Evolutionary conservation across 2,113 vertebrate species (phyloP).

Genomic region (Sander lucioperca): DNA sequence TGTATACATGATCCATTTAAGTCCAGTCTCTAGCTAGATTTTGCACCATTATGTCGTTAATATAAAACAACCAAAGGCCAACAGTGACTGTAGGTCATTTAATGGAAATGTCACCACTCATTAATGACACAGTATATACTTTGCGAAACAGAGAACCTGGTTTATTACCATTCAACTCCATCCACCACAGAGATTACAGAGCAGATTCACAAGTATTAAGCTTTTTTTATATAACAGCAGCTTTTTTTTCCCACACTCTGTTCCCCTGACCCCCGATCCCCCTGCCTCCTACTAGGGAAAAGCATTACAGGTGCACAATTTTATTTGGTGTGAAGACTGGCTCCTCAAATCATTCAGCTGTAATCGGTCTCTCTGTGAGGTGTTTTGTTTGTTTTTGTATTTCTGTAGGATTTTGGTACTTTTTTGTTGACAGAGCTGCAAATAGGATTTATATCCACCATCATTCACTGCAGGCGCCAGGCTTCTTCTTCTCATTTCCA

Average conservation of each 20-base stretch:
- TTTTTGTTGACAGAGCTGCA: conserved; percentile 56
- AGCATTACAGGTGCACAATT: conserved; percentile 77
- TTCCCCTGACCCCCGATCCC: conserved; percentile 38
- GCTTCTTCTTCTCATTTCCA: conserved; percentile 63
- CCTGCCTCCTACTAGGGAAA: conserved; percentile 68
- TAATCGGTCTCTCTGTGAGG: conserved; percentile 66
- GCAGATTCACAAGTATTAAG: conserved; percentile 87
- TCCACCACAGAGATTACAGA: conserved; percentile 87
- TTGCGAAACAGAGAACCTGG: conserved; percentile 86
- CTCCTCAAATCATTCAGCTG: conserved; percentile 68
- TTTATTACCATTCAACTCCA: conserved; percentile 88
- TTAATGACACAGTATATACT: conserved; percentile 67
- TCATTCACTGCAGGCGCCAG: conserved; percentile 74
- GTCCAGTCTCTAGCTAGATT: neutral
- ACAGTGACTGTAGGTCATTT: neutral
- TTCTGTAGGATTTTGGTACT: conserved; percentile 68
- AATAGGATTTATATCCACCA: conserved; percentile 69
- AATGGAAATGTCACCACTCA: conserved; percentile 16
- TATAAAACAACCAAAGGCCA: neutral
- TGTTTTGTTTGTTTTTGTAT: conserved; percentile 63
- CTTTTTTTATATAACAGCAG: conserved; percentile 85
- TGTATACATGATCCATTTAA: neutral
- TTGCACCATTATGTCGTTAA: neutral
- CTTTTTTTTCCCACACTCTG: conserved; percentile 71
- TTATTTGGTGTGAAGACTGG: conserved; percentile 82